Evolutionary conservation across 2,113 vertebrate species (phyloP), one percentile per base, ranked within the genome.

Genomic region (Petrocephalus zakoni): DNA sequence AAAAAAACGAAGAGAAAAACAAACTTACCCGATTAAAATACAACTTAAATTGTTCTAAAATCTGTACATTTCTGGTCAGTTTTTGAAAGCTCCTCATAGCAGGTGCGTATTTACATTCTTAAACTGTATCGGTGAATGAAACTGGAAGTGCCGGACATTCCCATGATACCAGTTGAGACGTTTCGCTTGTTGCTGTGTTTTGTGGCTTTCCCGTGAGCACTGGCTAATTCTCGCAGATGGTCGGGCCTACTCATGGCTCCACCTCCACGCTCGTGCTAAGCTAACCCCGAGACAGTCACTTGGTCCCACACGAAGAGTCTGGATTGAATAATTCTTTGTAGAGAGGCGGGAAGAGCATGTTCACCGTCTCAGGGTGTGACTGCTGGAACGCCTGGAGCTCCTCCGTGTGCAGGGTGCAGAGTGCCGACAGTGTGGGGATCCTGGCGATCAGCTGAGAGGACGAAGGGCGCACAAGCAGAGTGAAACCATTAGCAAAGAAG

Each of bases 241-340:
- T 92, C 93, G 94, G 51, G 61, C 83, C 94, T 95, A 94, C 94
- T 94, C 94, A 94, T 94, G n/a, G 94, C 94, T 72, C 94, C 93
- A 94, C 95, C 96, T 94, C 94, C 92, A 88, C 56, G 13, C 9
- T 53, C 53, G 86, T 84, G 88, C 89, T 78, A 87, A 90, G 61
- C 61, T 68, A 68, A 68, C 61, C 91, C 92, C 91, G 46, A 89
- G 95, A 93, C 95, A 91, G 93, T 99, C 97, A 99, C 96, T 99
- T 99, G 97, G 97, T 98, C 96, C 96, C 94, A 72, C 96, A 95
- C 93, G 97, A 94, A 92, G 97, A 98, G 93, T 99, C 98, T 42
- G 98, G 98, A 92, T 99, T 99, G 96, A 99, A 99, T 92, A 99
- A 97, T 95, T 99, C 98, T 96, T 99, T 99, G 95, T 99, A 99